Evolutionary conservation across 2,797 vertebrate genomes (phyloP), one percentile per base, ranked within the genome.

Genomic region (Xyrichtys novacula): DNA sequence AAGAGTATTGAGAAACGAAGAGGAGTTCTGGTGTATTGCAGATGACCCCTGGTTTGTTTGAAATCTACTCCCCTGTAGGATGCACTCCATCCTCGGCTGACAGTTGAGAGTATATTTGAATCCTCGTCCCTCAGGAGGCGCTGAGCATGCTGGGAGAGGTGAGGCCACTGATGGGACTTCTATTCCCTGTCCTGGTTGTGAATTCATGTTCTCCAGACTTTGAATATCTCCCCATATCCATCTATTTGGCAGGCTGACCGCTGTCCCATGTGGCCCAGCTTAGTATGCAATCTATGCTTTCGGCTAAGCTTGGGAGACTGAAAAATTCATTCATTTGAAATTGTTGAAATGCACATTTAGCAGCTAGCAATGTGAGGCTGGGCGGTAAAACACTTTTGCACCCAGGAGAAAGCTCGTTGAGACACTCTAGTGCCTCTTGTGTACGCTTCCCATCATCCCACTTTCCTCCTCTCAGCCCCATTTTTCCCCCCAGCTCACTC

Each of bases 111-210:
- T 84, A 53, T 80, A 71, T 91, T 86, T 89, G 86, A 91, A 88
- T 89, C 70, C 23, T 70, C 0, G 47, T 93, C 90, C 89, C 92
- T 61, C 84, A 90, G 91, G 92, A 90, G 66, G 46, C 73, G 52
- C 70, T 62, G 39, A 81, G 88, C 87, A 88, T 90, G 85, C 89
- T 90, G 88, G 91, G 90, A 93, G 85, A 93, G 91, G 92, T 93
- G 91, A 92, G 79, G 72, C 83, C 81, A 80, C 90, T 86, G 88
- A 89, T 89, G 92, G 90, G 91, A 92, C 81, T 86, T 87, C 76
- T 90, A 91, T 92, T 93, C 89, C 90, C 91, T 50, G 78, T 88
- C 86, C 90, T 91, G 88, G 90, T 91, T 92, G 86, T 88, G 88
- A 90, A 92, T 90, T 90, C 90, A 91, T 89, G 83, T 88, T 88